These are phyloP conservation scores for Hydroisotoma schaefferi DNA, from an alignment of 2,888 invertebrate species.

Conservation along the genomic window DNA sequence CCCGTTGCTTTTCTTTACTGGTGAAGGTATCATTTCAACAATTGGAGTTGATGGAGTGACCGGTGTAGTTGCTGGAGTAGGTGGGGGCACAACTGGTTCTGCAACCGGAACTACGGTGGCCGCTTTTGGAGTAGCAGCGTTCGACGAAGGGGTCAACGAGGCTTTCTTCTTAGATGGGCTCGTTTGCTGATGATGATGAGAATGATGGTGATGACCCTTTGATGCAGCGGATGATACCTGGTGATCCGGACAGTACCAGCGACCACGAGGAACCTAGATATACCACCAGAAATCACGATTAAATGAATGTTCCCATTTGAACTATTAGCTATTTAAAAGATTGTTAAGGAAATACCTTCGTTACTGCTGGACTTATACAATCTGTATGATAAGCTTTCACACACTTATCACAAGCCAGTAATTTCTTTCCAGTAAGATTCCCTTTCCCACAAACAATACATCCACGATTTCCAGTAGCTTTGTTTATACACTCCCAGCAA, in stretches of 20 bases:
- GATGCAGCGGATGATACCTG: constrained; percentile 51
- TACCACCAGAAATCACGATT: no score
- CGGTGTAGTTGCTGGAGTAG: background rate
- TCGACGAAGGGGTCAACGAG: constrained; percentile 47
- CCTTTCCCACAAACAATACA: constrained; percentile 89
- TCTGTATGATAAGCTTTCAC: constrained; percentile 88
- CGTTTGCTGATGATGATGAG: constrained; percentile 50
- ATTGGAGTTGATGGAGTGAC: background rate
- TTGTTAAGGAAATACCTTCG: no score
- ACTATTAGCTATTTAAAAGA: no score
- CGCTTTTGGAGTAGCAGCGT: background rate
- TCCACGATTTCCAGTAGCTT: constrained; percentile 64
- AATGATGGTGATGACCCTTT: constrained; percentile 57
- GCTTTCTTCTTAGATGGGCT: constrained; percentile 9
- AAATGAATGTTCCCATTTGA: no score
- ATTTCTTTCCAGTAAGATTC: constrained; percentile 59
- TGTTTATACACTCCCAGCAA: constrained; percentile 51
- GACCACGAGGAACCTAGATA: constrained; percentile 69
- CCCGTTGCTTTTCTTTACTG: background rate
- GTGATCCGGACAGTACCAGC: constrained; percentile 79
- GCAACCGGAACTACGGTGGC: background rate
- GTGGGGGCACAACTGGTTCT: background rate
- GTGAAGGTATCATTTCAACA: background rate
- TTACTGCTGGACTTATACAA: constrained; percentile 82
- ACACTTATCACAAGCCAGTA: constrained; percentile 85